phyloP scores from a whole-genome alignment of 2,113 vertebrate genomes.

The Hippocampus comes region DNA sequence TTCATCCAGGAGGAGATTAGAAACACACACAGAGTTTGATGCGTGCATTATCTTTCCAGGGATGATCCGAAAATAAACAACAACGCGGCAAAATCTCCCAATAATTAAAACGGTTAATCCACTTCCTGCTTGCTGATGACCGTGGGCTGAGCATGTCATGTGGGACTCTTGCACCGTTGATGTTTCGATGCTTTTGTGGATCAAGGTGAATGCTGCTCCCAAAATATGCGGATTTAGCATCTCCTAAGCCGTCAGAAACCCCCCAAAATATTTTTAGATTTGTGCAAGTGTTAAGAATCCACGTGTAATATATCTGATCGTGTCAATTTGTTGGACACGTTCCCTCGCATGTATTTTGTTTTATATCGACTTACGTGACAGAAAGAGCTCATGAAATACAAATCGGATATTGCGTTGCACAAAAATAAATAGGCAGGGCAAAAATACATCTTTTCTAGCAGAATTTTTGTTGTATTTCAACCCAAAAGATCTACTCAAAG shows the following conservation, averaged over 20 bases:
- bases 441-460: too few species aligned
- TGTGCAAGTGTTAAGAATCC: not conserved
- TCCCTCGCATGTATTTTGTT: not conserved
- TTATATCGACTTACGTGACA: not conserved
- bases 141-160: conserved; percentile 62
- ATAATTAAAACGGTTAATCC: conserved; percentile 68
- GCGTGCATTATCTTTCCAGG: conserved; percentile 61
- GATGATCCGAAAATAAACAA: conserved; percentile 67
- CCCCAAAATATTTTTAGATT: not conserved
- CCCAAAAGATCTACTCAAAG: not conserved
- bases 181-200: conserved; percentile 50
- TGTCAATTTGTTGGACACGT: not conserved
- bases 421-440: too few species aligned
- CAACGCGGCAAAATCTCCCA: conserved; percentile 56
- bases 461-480: not conserved
- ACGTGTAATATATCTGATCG: not conserved
- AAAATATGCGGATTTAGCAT: conserved; percentile 22
- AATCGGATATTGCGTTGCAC: too few species aligned
- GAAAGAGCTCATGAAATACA: too few species aligned
- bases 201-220: conserved; percentile 39
- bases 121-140: conserved; percentile 60
- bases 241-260: not conserved
- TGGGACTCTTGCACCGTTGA: conserved; percentile 23
- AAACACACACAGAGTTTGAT: conserved; percentile 60
- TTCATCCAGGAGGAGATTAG: conserved; percentile 64